Evolutionary conservation across 2,113 vertebrate genomes (phyloP).

Genomic region (Numenius arquata): DNA sequence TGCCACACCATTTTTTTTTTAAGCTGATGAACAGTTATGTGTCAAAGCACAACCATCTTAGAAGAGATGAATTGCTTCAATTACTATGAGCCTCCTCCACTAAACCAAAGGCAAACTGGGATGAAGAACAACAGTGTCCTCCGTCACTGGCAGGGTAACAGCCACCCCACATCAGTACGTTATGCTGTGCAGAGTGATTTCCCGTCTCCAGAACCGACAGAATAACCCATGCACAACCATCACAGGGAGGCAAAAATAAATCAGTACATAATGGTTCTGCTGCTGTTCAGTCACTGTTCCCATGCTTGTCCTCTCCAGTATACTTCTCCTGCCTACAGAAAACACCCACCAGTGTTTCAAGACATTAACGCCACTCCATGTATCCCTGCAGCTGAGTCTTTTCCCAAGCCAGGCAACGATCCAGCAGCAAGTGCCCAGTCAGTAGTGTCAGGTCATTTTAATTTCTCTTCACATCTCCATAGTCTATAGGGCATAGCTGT

Average conservation of each 20-base stretch:
- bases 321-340: slow-evolving; percentile 34
- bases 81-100: not conserved
- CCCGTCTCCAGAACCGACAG: not conserved
- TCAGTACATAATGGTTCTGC: not conserved
- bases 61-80: not conserved
- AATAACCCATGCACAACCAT: not conserved
- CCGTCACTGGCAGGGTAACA: not conserved
- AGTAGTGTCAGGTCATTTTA: slow-evolving; percentile 34
- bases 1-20: fast-evolving
- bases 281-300: not conserved
- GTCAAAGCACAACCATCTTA: not conserved
- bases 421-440: slow-evolving; percentile 42
- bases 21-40: too few relatives aligned
- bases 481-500: slow-evolving; percentile 37
- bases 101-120: not conserved
- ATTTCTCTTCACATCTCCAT: slow-evolving; percentile 7
- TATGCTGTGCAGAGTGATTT: not conserved
- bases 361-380: slow-evolving; percentile 23
- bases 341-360: slow-evolving; percentile 25
- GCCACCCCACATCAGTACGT: not conserved
- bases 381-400: slow-evolving; percentile 28
- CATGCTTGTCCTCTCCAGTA: not conserved
- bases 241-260: not conserved
- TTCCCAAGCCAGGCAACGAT: slow-evolving; percentile 13
- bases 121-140: not conserved